Evolutionary conservation across 1,140 invertebrate species (phyloP), one percentile per base, ranked within the genome.

Genomic region (Caenorhabditis remanei): DNA sequence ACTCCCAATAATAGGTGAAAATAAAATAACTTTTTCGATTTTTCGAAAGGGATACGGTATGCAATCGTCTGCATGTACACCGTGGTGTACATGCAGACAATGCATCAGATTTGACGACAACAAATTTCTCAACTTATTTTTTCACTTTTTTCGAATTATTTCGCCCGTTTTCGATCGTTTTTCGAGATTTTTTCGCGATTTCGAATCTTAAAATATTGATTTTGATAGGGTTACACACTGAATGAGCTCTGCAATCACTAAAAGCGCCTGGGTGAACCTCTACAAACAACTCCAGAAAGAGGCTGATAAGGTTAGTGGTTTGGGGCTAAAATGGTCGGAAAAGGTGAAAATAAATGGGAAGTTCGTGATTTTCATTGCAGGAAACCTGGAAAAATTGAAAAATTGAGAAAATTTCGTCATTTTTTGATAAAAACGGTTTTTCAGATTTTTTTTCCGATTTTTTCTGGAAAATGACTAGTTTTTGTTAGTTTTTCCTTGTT

Each of bases 211-310:
- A 46, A 46, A 46, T 19, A 58, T 40, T 32, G 8, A 40, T 63
- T 63, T 32, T 32, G 4, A 32, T 63, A 21, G 24, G 63, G 3
- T 32, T 50, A 3, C n/a, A 16, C 9, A 14, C 46, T 88, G 8
- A 9, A 89, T 89, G 88, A 75, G 85, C 53, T 71, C 83, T 40
- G 84, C 71, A 43, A 87, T 89, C 56, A 46, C 89, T 7, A 82
- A 85, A 53, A 84, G 53, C 21, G 61, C 83, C 43, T 90, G 89
- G 89, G 84, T 90, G 5, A 86, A 89, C 53, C 65, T 89, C 43
- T 89, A 89, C 87, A 89, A 89, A 58, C 83, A 89, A 48, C 75
- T 89, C 24, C 86, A 87, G 71, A 58, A 87, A 19, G 88, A 87
- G 40, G 84, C 86, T 61, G 84, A 40, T 32, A 84, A 89, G 53